phyloP scores from a whole-genome alignment of 2,888 invertebrate genomes.

The Sinodicranocentrus sp. region DNA sequence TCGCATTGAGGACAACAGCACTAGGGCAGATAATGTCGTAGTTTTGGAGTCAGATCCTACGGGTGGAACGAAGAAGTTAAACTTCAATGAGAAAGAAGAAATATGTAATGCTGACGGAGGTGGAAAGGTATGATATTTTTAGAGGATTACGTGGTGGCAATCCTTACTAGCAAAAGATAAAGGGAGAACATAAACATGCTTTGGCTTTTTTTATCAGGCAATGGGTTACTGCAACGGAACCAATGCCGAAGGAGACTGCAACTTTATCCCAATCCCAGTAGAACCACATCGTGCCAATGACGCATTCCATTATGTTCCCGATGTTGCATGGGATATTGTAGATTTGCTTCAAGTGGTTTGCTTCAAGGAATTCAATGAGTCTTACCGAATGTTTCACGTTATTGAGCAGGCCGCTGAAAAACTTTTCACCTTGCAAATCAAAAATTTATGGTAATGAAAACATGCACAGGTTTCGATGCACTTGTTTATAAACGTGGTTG shows the following conservation, averaged over 20 bases:
- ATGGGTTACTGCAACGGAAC: conserved; percentile 59
- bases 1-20: neutral
- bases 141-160: too few species aligned
- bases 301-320: conserved; percentile 71
- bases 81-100: neutral
- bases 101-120: conserved; percentile 5
- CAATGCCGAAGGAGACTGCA: conserved; percentile 44
- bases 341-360: conserved; percentile 72
- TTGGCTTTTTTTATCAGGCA: conserved; percentile 27
- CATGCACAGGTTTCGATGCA: neutral
- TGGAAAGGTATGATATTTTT: too few species aligned
- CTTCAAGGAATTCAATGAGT: conserved; percentile 71
- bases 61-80: neutral
- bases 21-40: neutral
- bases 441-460: conserved; percentile 73
- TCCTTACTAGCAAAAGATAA: too few species aligned
- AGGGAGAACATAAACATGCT: too few species aligned
- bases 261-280: conserved; percentile 47
- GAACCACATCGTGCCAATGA: conserved; percentile 52
- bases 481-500: neutral
- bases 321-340: conserved; percentile 73
- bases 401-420: conserved; percentile 72
- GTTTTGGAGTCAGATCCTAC: neutral
- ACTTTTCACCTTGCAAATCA: conserved; percentile 72
- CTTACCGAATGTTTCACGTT: conserved; percentile 74